Conservation (phyloP, 2,888 invertebrate genomes). For the Epinotia ramella region DNA sequence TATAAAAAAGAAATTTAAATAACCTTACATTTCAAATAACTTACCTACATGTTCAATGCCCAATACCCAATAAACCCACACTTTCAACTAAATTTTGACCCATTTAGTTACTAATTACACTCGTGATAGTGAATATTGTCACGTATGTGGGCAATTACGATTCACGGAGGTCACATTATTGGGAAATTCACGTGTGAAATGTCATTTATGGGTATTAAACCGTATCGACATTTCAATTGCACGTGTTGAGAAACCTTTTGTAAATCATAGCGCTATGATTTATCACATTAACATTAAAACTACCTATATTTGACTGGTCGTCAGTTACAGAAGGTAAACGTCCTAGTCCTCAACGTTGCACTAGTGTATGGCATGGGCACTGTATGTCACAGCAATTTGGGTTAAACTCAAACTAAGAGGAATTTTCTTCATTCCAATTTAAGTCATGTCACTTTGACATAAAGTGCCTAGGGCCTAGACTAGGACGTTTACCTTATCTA, state of each 20-base stretch:
- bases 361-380: too few relatives aligned
- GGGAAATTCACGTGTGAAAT: slow-evolving; percentile 61
- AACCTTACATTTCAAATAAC: background rate
- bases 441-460: too few relatives aligned
- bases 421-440: too few relatives aligned
- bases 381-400: too few relatives aligned
- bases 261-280: slow-evolving; percentile 51
- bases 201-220: slow-evolving; percentile 53
- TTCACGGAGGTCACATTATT: slow-evolving; percentile 54
- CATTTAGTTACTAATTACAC: slow-evolving; percentile 52
- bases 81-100: slow-evolving; percentile 49
- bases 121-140: slow-evolving; percentile 56
- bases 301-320: too few relatives aligned
- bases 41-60: background rate
- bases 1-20: too few relatives aligned
- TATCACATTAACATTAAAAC: slow-evolving; percentile 53
- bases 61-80: slow-evolving; percentile 20
- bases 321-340: too few relatives aligned
- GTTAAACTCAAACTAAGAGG: too few relatives aligned
- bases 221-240: slow-evolving; percentile 62
- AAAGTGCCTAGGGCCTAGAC: too few relatives aligned
- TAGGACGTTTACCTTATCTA: too few relatives aligned
- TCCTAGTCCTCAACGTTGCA: too few relatives aligned
- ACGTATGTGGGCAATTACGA: slow-evolving; percentile 56
- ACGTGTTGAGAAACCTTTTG: slow-evolving; percentile 61